A percentile compares a stretch with the other conserved stretches of the same genome.
Conservation (phyloP, 2,888 invertebrate genomes). For the Eupithecia vulgata region DNA sequence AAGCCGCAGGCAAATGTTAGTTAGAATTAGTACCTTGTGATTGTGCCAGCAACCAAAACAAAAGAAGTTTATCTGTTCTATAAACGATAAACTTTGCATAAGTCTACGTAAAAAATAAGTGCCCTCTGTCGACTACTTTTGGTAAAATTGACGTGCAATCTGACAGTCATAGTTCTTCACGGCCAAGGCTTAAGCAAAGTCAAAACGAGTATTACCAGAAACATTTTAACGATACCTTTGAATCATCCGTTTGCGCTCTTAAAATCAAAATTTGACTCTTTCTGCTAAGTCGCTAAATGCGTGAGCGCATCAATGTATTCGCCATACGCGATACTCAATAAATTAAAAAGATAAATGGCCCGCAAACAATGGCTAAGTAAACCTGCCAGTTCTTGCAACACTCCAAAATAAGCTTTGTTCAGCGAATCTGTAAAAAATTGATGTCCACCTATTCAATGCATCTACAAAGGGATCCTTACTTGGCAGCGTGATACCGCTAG, state of each 20-base stretch:
- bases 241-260: neutral
- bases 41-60: no score
- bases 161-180: no score
- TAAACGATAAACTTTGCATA: no score
- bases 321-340: constrained; percentile 77
- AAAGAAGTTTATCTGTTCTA: no score
- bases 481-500: constrained; percentile 17
- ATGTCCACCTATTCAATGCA: constrained; percentile 73
- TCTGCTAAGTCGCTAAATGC: constrained; percentile 34
- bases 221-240: neutral
- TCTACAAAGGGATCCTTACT: constrained; percentile 61
- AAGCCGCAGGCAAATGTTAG: no score
- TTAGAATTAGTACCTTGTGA: no score
- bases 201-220: neutral
- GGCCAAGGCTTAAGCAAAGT: no score
- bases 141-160: no score
- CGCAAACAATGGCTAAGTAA: constrained; percentile 80
- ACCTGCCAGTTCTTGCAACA: constrained; percentile 74
- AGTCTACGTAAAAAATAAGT: no score
- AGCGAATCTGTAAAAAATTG: constrained; percentile 71
- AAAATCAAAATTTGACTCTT: constrained; percentile 11
- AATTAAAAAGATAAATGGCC: constrained; percentile 82
- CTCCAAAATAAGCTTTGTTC: constrained; percentile 76
- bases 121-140: no score
- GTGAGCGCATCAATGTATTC: constrained; percentile 63